Evolutionary conservation across 2,113 vertebrate species (phyloP).

Genomic region (Alces alces): DNA sequence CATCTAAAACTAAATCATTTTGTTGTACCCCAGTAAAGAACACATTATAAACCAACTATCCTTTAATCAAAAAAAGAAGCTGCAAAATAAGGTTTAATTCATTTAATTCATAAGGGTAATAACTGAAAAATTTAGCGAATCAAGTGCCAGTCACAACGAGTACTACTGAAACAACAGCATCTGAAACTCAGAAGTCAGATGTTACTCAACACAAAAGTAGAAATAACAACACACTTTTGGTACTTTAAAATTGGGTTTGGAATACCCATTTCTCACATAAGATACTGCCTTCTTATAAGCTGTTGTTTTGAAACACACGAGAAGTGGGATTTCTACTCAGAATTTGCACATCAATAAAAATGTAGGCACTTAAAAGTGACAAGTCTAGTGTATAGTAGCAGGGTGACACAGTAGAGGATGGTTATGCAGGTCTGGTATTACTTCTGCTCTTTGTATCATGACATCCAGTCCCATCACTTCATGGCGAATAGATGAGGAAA

Average conservation of each 20-base stretch:
- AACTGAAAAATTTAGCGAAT: not conserved
- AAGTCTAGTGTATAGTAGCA: not conserved
- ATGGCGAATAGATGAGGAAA: not conserved
- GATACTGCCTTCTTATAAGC: not conserved
- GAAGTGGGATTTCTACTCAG: not conserved
- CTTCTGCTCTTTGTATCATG: not conserved
- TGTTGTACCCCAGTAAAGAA: not conserved
- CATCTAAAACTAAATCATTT: not conserved
- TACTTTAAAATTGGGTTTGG: not conserved
- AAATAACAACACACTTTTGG: not conserved
- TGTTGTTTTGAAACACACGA: not conserved
- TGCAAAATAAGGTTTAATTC: constrained; percentile 9
- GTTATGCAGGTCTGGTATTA: not conserved
- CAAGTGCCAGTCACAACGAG: not conserved
- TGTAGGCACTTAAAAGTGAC: not conserved
- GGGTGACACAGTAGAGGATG: not conserved
- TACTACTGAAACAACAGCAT: not conserved
- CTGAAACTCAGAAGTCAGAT: not conserved
- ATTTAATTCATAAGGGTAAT: not conserved
- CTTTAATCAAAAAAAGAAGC: not conserved
- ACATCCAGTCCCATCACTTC: not conserved
- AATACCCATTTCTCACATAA: not conserved
- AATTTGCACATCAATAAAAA: not conserved
- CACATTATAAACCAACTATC: not conserved
- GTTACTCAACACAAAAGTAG: not conserved